Evolutionary conservation across 1,140 invertebrate genomes (phyloP).

Genomic region (Hypothenemus hampei): DNA sequence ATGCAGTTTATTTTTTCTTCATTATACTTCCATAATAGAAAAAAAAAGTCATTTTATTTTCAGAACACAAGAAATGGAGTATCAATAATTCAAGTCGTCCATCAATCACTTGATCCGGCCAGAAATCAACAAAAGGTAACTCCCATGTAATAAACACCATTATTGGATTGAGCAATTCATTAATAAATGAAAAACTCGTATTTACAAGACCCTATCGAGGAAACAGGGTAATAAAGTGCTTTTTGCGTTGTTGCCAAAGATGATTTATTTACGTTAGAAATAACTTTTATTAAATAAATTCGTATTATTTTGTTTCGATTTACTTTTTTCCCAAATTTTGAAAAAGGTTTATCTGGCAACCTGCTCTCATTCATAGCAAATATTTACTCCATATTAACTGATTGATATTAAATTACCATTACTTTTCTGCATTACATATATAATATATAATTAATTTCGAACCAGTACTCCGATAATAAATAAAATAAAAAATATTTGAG

Average conservation of each 20-base stretch:
- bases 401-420: too few species aligned
- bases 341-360: not conserved
- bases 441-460: too few species aligned
- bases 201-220: slow-evolving; percentile 3
- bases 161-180: slow-evolving; percentile 23
- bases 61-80: not conserved
- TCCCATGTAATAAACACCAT: slow-evolving; percentile 11
- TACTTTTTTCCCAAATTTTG: not conserved
- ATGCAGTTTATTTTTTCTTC: not conserved
- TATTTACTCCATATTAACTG: too few species aligned
- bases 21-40: not conserved
- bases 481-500: too few species aligned
- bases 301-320: too few species aligned
- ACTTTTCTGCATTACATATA: too few species aligned
- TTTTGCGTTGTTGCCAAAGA: slow-evolving; percentile 5
- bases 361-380: too few species aligned
- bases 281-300: too few species aligned
- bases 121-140: slow-evolving; percentile 6
- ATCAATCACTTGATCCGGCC: slow-evolving; percentile 11
- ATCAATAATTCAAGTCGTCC: not conserved
- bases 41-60: too few species aligned
- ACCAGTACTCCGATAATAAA: too few species aligned
- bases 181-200: slow-evolving; percentile 6
- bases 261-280: too few species aligned
- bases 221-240: slow-evolving; percentile 3